Conservation (phyloP, 1,140 invertebrate species). For the Brachystomella parvula region DNA sequence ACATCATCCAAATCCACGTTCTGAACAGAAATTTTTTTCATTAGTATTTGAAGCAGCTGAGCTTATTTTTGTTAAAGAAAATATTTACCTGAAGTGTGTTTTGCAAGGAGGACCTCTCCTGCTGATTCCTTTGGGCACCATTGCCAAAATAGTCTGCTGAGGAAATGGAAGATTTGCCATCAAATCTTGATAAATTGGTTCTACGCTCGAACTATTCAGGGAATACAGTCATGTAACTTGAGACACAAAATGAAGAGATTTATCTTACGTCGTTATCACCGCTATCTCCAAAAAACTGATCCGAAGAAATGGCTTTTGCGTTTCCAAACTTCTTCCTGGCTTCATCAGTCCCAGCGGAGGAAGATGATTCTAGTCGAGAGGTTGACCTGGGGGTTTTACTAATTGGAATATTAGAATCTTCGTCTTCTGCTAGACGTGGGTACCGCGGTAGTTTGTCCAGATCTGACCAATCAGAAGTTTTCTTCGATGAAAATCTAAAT, state of each 20-base stretch:
- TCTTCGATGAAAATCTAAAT: slow-evolving; percentile 16
- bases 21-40: slow-evolving; percentile 38
- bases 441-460: slow-evolving; percentile 20
- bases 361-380: slow-evolving; percentile 1
- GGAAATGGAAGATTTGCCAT: slow-evolving; percentile 86
- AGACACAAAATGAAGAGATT: not conserved
- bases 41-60: not conserved
- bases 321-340: slow-evolving; percentile 92
- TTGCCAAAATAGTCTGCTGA: slow-evolving; percentile 90
- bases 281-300: slow-evolving; percentile 82
- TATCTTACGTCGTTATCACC: slow-evolving; percentile 54
- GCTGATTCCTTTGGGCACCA: slow-evolving; percentile 42
- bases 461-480: slow-evolving; percentile 27
- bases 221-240: slow-evolving; percentile 3
- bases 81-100: slow-evolving; percentile 23
- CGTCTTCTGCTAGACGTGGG: slow-evolving; percentile 14
- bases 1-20: slow-evolving; percentile 86
- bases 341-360: slow-evolving; percentile 46
- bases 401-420: slow-evolving; percentile 12
- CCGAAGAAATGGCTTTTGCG: slow-evolving; percentile 95
- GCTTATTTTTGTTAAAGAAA: not conserved
- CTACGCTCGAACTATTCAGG: slow-evolving; percentile 54
- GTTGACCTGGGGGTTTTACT: slow-evolving; percentile 23
- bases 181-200: slow-evolving; percentile 65
- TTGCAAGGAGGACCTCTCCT: slow-evolving; percentile 36